phyloP scores from a whole-genome alignment of 2,113 vertebrate genomes.

The Hydrochoerus hydrochaeris region DNA sequence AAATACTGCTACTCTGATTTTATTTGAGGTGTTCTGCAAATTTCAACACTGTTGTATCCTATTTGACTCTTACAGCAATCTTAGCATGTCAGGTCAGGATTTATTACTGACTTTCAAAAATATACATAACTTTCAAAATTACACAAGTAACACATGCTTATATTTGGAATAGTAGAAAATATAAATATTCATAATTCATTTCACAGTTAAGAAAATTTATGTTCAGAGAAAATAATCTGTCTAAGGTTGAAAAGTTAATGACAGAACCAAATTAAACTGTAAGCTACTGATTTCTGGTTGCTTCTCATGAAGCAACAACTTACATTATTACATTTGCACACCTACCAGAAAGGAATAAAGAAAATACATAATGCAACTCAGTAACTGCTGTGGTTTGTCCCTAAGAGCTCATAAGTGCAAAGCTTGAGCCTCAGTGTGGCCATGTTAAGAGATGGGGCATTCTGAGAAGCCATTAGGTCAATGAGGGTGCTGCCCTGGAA shows the following conservation, averaged over 20 bases:
- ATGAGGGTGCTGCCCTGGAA: neutral
- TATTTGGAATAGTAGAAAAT: slow-evolving; percentile 3
- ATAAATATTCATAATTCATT: neutral
- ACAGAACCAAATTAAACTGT: neutral
- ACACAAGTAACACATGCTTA: neutral
- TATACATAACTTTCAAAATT: neutral
- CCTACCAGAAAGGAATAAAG: neutral
- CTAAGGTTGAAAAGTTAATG: neutral
- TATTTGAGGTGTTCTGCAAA: neutral
- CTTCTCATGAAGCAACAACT: neutral
- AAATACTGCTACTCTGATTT: neutral
- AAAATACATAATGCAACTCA: neutral
- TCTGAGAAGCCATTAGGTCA: neutral
- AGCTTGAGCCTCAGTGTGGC: neutral
- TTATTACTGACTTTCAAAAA: slow-evolving; percentile 38
- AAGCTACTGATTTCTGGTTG: neutral
- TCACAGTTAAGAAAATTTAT: neutral
- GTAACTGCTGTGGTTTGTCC: neutral
- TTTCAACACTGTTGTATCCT: neutral
- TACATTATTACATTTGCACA: neutral
- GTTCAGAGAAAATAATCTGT: neutral
- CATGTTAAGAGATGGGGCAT: neutral
- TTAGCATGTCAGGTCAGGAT: neutral
- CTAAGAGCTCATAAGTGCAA: neutral
- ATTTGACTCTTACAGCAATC: neutral